phyloP scores from a whole-genome alignment of 2,797 vertebrate species.

The Anguilla pacifica region DNA sequence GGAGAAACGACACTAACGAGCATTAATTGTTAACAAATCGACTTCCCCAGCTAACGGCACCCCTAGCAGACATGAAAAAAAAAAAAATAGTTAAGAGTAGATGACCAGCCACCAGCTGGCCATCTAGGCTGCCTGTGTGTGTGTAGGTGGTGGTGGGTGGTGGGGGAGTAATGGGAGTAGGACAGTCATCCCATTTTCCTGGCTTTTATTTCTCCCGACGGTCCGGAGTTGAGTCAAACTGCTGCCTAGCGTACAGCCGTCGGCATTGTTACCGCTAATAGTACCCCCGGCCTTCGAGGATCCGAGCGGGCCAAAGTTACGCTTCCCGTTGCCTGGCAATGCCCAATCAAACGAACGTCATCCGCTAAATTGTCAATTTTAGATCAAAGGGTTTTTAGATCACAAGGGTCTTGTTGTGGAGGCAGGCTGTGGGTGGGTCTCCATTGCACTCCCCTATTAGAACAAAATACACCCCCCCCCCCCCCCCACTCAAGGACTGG shows the following conservation, averaged over 20 bases:
- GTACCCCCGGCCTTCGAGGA: conserved; percentile 40
- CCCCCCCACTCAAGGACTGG: not conserved
- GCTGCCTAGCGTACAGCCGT: conserved; percentile 42
- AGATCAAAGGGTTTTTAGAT: conserved; percentile 6
- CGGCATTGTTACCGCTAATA: conserved; percentile 38
- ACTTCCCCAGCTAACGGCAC: conserved; percentile 61
- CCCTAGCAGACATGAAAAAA: conserved; percentile 10
- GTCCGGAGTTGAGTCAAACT: conserved; percentile 56
- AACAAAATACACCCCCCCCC: not conserved
- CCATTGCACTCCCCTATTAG: not conserved
- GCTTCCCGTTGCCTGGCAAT: conserved; percentile 28
- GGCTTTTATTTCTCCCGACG: conserved; percentile 67
- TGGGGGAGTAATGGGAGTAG: not conserved
- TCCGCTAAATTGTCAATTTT: conserved; percentile 19
- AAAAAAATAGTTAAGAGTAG: conserved; percentile 43
- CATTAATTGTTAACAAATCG: conserved; percentile 75
- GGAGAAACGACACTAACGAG: conserved; percentile 69
- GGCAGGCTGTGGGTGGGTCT: not conserved
- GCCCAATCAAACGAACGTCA: not conserved
- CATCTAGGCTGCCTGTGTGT: conserved; percentile 60
- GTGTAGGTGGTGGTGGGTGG: not conserved
- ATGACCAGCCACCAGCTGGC: conserved; percentile 64
- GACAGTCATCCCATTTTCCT: conserved; percentile 69
- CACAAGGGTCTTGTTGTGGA: conserved; percentile 5
- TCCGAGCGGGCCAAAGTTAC: conserved; percentile 33